Evolutionary conservation across 2,888 invertebrate species (phyloP), one percentile per base, ranked within the genome.

Genomic region (Sycophila texana): DNA sequence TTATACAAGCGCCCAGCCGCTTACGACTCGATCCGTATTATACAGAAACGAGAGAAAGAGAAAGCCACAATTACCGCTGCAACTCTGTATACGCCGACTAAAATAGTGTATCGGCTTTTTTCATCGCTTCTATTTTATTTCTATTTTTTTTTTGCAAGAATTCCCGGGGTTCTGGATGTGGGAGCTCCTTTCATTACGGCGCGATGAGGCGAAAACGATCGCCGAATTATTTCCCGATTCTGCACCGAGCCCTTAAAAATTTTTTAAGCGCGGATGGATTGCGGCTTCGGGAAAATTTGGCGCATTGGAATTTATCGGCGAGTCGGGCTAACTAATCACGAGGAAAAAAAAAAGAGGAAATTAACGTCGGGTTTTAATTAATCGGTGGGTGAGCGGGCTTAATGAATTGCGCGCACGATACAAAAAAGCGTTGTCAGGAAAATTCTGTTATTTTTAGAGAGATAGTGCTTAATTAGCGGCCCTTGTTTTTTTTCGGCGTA

Each of bases 351-450:
- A 39, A 26, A 26, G 26, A 26, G 3, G 22, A 16, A 14, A 53
- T 53, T 53, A 60, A 60, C 22, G 22, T 26, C 53, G 53, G 1
- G 20, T 60, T 26, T 60, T 60, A 60, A 60, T 60, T 60, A 22
- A 60, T 60, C 26, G 22, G 58, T 16, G 58, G 14, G 22, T 12
- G 58, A 3, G 5, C 4, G 12, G 16, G 53, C n/a, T 4, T n/a
- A 53, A 53, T 13, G 14, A 53, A 53, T n/a, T 53, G 53, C 16
- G n/a, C 3, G n/a, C 16, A 13, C 12, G 12, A n/a, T 13, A 53
- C 4, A 14, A 53, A n/a, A 14, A n/a, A 4, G 16, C 53, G n/a
- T 14, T 53, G 14, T 4, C 53, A 1, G 53, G 16, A 16, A 4
- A 53, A n/a, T 53, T 14, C 14, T 53, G 53, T 53, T 53, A 53